Conservation (phyloP, 2,797 vertebrate genomes). For the Podarcis lilfordi region DNA sequence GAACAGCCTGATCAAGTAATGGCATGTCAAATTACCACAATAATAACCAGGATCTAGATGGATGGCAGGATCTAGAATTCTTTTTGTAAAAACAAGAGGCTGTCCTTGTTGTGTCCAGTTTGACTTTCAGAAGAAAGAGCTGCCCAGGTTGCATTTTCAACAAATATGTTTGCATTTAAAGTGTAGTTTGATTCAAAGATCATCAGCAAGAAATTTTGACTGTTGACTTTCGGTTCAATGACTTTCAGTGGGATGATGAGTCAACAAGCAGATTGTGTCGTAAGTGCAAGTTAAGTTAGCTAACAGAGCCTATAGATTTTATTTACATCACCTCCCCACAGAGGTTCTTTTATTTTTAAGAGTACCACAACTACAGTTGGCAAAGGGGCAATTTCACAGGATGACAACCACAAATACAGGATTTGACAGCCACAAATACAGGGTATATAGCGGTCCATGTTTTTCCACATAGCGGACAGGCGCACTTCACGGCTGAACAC, state of each 20-base stretch:
- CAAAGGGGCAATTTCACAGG: conserved; percentile 41
- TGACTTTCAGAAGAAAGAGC: not conserved
- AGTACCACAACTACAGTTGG: not conserved
- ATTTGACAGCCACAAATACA: conserved; percentile 30
- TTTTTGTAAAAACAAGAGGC: too few relatives aligned
- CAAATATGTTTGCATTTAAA: not conserved
- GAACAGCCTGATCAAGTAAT: too few relatives aligned
- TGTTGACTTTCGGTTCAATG: too few relatives aligned
- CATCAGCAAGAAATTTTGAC: not conserved
- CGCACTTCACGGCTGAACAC: conserved; percentile 41
- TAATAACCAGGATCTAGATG: too few relatives aligned
- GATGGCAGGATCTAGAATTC: too few relatives aligned
- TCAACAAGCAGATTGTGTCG: not conserved
- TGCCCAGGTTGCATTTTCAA: not conserved
- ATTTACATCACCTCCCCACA: not conserved
- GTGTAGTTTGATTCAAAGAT: not conserved
- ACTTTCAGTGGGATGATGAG: not conserved
- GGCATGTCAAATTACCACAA: too few relatives aligned
- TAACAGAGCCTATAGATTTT: not conserved
- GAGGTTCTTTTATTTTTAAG: conserved; percentile 1
- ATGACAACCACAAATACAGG: conserved; percentile 36
- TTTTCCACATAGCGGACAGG: conserved; percentile 14
- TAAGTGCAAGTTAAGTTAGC: not conserved
- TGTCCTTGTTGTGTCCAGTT: not conserved
- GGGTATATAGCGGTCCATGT: conserved; percentile 18